Base-by-base conservation (phyloP, 2,113 vertebrate species). In the Vireo altiloquus region DNA sequence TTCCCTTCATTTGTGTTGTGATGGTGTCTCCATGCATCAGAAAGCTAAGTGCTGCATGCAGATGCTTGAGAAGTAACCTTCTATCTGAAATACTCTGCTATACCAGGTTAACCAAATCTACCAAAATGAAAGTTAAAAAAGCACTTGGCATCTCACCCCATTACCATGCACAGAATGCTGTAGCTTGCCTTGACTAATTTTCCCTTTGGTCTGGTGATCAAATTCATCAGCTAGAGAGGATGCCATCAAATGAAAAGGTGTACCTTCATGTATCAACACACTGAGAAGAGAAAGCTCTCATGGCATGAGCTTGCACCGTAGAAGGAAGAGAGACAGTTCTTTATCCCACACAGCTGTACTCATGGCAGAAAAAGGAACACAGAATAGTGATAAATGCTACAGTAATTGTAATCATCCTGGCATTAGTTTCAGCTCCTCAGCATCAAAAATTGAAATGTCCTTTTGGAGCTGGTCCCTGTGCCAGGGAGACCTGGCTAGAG, bases 291-390 rank as follows among this genome's bases (percentile, higher is more conserved):
- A 89, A 80, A 80, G 63, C 7, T 57, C 15, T 63, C 0, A 0
- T 6, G 28, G 35, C 4, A 1, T 31, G 11, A 28, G 24, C 11
- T 79, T 16, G 33, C 21, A 33, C 0, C 9, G 0, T 11, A 52
- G 44, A 68, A 78, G 12, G 17, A 57, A 85, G 10, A 8, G 9
- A 75, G 33, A 52, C 3, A 61, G 27, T 7, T 89, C 57, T 76
- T 82, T 46, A 81, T 19, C 24, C 27, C 13, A 13, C 13, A 53
- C 3, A 61, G 11, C 12, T 49, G 11, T 27, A 72, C 12, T 60
- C 19, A n/a, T 0, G 2, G 18, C 3, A 3, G 63, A 57, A 66
- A 87, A 65, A 35, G 13, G 24, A 30, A 59, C 11, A 17, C 8
- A 11, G 33, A 66, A 68, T 6, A 84, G 7, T 31, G 52, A 8